A percentile compares a stretch with the other conserved stretches of the same genome.
Conservation (phyloP, 53 echinoderm and acorn worm species). For the Echinometra lucunter region DNA sequence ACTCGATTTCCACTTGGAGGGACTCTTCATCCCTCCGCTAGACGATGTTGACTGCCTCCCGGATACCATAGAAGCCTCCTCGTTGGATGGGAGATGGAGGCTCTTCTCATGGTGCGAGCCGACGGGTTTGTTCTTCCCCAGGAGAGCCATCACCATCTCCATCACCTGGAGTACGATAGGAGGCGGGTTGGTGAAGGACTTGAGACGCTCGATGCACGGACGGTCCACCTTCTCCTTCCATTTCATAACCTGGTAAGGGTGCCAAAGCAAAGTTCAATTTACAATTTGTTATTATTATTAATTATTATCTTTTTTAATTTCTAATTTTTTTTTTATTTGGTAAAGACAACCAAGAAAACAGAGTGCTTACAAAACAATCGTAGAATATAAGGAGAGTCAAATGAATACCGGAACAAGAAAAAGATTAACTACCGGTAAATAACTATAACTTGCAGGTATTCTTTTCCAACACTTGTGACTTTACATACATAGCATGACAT, state of each 20-base stretch:
- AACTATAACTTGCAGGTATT: too few species aligned
- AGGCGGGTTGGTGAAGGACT: conserved; percentile 92
- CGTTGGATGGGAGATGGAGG: conserved; percentile 71
- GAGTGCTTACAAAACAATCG: too few species aligned
- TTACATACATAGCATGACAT: too few species aligned
- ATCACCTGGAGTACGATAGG: conserved; percentile 92
- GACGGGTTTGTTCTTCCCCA: conserved; percentile 87
- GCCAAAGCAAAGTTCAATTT: too few species aligned
- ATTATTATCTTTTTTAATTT: too few species aligned
- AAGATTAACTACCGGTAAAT: too few species aligned
- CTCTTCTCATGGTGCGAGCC: conserved; percentile 73
- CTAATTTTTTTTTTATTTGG: too few species aligned
- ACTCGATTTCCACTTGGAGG: conserved; percentile 80
- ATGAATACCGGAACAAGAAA: too few species aligned
- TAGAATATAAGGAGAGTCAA: too few species aligned
- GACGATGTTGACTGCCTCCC: conserved; percentile 83
- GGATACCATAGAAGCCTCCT: conserved; percentile 89
- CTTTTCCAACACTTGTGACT: too few species aligned
- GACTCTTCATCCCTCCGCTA: conserved; percentile 79
- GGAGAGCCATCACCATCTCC: conserved; percentile 97
- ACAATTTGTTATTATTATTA: too few species aligned
- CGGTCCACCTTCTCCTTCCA: conserved; percentile 94
- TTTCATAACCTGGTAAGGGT: conserved; percentile 77
- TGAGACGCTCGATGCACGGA: conserved; percentile 88
- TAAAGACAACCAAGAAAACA: too few species aligned